Conservation (phyloP, 2,888 invertebrate genomes). For the Habroteleia sp. region DNA sequence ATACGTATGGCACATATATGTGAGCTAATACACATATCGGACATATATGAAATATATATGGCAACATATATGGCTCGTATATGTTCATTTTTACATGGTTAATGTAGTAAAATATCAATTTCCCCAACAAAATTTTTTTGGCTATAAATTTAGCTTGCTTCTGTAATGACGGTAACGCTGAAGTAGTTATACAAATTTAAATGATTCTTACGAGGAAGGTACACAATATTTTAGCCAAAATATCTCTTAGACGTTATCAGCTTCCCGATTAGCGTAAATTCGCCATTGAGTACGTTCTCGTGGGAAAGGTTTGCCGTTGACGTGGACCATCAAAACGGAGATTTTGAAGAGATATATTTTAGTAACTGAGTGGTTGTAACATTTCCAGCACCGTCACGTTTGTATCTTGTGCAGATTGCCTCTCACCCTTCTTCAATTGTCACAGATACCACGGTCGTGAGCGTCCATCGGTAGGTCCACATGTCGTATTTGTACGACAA, state of each 20-base stretch:
- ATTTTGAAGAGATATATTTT: conserved; percentile 42
- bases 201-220: no score
- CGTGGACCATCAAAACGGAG: conserved; percentile 42
- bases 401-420: conserved; percentile 44
- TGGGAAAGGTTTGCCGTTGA: conserved; percentile 41
- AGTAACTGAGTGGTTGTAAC: conserved; percentile 38
- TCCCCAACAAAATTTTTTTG: no score
- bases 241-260: conserved; percentile 30
- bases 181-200: no score
- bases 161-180: no score
- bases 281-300: conserved; percentile 28
- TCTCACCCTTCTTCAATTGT: conserved; percentile 59
- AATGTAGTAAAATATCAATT: no score
- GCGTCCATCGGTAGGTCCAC: conserved; percentile 58
- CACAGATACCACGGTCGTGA: conserved; percentile 52
- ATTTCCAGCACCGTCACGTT: conserved; percentile 42
- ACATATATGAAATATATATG: no score
- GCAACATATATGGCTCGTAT: no score
- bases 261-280: conserved; percentile 22
- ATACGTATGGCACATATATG: no score
- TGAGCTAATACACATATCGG: no score
- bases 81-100: no score
- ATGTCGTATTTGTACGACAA: conserved; percentile 64
- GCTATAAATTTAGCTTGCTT: no score
- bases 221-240: conserved; percentile 41